phyloP scores from a whole-genome alignment of 1,140 invertebrate genomes.

The Nylanderia fulva region DNA sequence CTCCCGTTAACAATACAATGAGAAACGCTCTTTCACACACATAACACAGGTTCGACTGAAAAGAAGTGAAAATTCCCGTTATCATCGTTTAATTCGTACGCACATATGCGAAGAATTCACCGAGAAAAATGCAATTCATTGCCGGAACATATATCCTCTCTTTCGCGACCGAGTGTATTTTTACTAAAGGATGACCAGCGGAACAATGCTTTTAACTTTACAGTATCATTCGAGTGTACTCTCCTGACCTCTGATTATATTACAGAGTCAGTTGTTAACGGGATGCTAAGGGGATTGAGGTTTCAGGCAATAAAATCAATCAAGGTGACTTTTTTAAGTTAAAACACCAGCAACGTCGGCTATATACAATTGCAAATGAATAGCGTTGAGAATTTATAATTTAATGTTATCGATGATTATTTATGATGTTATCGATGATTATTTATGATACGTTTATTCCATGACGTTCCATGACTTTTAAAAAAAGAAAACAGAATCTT shows the following conservation, averaged over 20 bases:
- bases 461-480: not conserved
- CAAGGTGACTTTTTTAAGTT: constrained; percentile 5
- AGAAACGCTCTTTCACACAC: not conserved
- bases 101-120: constrained; percentile 61
- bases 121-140: constrained; percentile 58
- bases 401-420: too few relatives aligned
- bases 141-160: constrained; percentile 4
- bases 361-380: not conserved
- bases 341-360: not conserved
- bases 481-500: not conserved
- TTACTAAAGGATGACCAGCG: constrained; percentile 41
- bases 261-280: constrained; percentile 34
- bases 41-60: constrained; percentile 10
- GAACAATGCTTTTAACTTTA: constrained; percentile 66
- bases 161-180: constrained; percentile 49
- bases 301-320: constrained; percentile 47
- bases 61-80: constrained; percentile 30
- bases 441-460: too few relatives aligned
- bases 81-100: constrained; percentile 32
- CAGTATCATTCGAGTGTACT: constrained; percentile 15
- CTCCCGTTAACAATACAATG: not conserved
- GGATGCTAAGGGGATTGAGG: not conserved
- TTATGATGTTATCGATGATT: too few relatives aligned
- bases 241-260: constrained; percentile 27
- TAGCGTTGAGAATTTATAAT: too few relatives aligned